A percentile compares a stretch with the other conserved stretches of the same genome.
Conservation (phyloP, 2,113 vertebrate genomes). For the Empidonax traillii region DNA sequence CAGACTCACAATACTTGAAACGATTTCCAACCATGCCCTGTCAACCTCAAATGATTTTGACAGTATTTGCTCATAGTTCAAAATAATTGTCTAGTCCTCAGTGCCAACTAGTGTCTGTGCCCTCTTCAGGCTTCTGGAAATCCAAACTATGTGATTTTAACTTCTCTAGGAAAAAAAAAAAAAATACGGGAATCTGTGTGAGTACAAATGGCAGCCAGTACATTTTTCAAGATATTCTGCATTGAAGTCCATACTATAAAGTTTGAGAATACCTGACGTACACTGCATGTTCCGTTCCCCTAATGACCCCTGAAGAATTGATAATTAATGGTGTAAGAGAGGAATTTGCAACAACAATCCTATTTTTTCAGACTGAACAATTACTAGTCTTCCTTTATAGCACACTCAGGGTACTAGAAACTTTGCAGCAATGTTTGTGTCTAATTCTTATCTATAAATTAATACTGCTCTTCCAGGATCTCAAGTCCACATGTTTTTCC, state of each 20-base stretch:
- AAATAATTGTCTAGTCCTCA: not conserved
- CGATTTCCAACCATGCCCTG: not conserved
- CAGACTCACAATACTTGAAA: not conserved
- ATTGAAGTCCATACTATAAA: not conserved
- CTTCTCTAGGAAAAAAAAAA: not conserved
- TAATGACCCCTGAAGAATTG: not conserved
- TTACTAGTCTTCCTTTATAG: not conserved
- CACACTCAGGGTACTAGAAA: not conserved
- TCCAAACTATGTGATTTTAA: not conserved
- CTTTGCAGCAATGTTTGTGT: not conserved
- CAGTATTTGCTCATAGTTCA: not conserved
- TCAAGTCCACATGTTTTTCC: conserved; percentile 1
- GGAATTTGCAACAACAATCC: not conserved
- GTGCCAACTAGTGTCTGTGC: not conserved
- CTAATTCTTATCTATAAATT: not conserved
- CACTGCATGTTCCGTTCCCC: not conserved
- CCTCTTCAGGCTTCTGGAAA: not conserved
- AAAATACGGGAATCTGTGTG: not conserved
- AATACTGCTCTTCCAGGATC: not conserved
- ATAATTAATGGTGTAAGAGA: not conserved
- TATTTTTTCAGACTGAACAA: not conserved
- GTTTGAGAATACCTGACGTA: not conserved
- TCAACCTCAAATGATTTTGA: not conserved
- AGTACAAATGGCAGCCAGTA: not conserved
- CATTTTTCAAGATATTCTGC: not conserved